phyloP scores from a whole-genome alignment of 2,797 vertebrate species.

The Pseudomugil gertrudae region DNA sequence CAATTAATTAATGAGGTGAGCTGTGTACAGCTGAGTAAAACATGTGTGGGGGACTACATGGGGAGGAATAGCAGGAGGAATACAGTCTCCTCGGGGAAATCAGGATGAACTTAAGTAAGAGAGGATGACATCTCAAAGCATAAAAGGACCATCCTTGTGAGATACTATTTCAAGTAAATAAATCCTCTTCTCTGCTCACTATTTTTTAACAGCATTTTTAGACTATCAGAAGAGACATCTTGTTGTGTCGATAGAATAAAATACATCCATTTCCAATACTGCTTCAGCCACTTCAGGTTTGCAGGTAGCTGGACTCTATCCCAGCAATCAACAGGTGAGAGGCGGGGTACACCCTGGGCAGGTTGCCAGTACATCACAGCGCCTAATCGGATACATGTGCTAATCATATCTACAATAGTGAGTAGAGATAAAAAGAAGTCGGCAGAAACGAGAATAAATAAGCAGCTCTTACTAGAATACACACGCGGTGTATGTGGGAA shows the following conservation, averaged over 20 bases:
- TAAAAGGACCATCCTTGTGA: not conserved
- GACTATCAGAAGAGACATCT: not conserved
- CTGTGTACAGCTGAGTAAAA: not conserved
- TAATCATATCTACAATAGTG: not conserved
- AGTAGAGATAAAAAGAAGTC: not conserved
- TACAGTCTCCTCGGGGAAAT: not conserved
- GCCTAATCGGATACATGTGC: not conserved
- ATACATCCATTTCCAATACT: no score
- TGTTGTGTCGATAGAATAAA: no score
- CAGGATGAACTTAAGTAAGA: not conserved
- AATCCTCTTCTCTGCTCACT: not conserved
- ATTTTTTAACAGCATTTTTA: not conserved
- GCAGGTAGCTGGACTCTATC: no score
- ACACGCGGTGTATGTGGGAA: not conserved
- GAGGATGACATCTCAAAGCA: not conserved
- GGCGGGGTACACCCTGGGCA: no score
- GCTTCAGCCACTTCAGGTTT: no score
- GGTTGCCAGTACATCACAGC: no score
- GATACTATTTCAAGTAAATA: not conserved
- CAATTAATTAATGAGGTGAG: constrained; percentile 2
- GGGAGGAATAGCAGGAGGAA: not conserved
- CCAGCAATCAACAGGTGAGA: no score
- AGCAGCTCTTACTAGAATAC: not conserved
- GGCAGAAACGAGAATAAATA: not conserved
- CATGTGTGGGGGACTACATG: not conserved